A percentile compares a stretch with the other conserved stretches of the same genome.
These are phyloP conservation scores for Pocillopora grandis DNA, from an alignment of 92 coral and sea anemone genomes.

Conservation along the genomic window DNA sequence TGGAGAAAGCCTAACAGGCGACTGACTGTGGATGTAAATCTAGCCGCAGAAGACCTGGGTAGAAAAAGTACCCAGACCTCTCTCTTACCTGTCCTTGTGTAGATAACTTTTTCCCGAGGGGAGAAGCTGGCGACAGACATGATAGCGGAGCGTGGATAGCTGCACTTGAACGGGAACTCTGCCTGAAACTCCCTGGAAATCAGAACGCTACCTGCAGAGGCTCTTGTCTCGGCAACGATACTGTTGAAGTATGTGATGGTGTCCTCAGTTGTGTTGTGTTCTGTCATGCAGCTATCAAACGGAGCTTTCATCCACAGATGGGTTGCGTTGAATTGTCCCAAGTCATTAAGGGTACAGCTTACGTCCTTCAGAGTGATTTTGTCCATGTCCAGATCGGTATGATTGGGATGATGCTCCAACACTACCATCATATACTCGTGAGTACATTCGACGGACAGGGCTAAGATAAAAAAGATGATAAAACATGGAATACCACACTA, in stretches of 20 bases:
- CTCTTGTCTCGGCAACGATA: constrained; percentile 58
- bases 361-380: constrained; percentile 53
- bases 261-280: constrained; percentile 60
- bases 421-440: constrained; percentile 52
- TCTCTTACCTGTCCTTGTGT: constrained; percentile 64
- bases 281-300: constrained; percentile 66
- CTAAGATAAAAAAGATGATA: constrained; percentile 10
- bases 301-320: constrained; percentile 31
- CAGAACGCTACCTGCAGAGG: constrained; percentile 35
- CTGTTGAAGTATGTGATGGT: constrained; percentile 67
- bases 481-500: too few relatives aligned
- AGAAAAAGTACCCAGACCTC: too few relatives aligned
- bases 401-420: constrained; percentile 27
- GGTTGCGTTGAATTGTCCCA: background rate
- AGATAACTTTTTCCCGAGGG: constrained; percentile 78
- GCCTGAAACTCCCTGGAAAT: constrained; percentile 80
- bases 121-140: constrained; percentile 80
- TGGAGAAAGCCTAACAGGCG: background rate
- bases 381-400: constrained; percentile 34
- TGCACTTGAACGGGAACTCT: constrained; percentile 78
- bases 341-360: constrained; percentile 22
- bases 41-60: background rate
- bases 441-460: constrained; percentile 62
- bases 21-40: too few relatives aligned
- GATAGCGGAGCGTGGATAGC: constrained; percentile 63